Evolutionary conservation across 2,797 vertebrate species (phyloP), one percentile per base, ranked within the genome.

Genomic region (Myotis planiceps): DNA sequence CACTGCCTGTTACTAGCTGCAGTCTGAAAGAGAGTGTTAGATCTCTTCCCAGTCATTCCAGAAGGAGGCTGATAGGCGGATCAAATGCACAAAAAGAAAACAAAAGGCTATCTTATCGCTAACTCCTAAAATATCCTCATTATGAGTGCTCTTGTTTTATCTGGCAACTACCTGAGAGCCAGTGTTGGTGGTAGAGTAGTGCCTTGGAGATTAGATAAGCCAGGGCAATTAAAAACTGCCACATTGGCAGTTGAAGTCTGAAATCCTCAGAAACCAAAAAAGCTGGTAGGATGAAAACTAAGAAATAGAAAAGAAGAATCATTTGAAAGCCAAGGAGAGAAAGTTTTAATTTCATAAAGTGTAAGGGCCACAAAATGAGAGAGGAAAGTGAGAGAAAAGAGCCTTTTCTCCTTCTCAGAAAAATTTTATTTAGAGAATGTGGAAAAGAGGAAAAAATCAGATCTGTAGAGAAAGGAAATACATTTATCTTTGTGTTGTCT

Each of bases 131-230:
- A 97, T 90, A 97, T 96, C 92, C 88, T 78, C 16, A 92, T 74
- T 81, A 88, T 2, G 65, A 79, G 86, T 12, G 88, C 45, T 58
- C 83, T 86, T 68, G n/a, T 89, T 92, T 51, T 81, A 94, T 95
- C 95, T 68, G 95, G 79, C 23, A n/a, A 82, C 90, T 97, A 94
- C 85, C 90, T 95, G 93, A 90, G 96, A 97, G 95, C 84, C 95
- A 96, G 45, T 45, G 92, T 94, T 92, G 95, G 83, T 45, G 88
- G 76, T 12, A 53, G 18, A 81, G 92, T 94, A 97, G 95, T 94
- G 58, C 88, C 84, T 66, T 0, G 0, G 74, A 98, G 98, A 98
- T 98, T 96, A 98, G 98, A 98, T 98, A 98, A 93, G 90, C 79
- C 42, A 47, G 83, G 65, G 92, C 88, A 97, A 94, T 97, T 94